Percentiles rank a stretch among this genome's conserved stretches.
Evolutionary conservation across 2,888 invertebrate species (phyloP).

Genomic region (Crematogaster levior): DNA sequence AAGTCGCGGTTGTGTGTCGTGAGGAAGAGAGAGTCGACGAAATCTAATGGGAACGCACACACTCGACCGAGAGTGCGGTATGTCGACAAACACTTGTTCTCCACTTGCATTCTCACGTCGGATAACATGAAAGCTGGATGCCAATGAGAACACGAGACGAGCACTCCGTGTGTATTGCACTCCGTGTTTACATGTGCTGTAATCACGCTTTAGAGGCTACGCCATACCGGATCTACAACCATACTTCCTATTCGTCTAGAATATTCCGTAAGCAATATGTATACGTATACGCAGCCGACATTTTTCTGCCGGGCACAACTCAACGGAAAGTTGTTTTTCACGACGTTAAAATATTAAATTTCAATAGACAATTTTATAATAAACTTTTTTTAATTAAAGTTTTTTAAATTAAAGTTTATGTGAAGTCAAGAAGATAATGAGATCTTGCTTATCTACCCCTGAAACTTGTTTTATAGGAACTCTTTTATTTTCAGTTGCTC

Average conservation of each 20-base stretch:
- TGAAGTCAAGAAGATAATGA: constrained; percentile 20
- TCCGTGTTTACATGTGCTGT: constrained; percentile 15
- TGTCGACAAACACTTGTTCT: constrained; percentile 57
- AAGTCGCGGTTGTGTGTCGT: not conserved
- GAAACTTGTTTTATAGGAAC: constrained; percentile 6
- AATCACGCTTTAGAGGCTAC: constrained; percentile 18
- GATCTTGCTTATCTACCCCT: constrained; percentile 7
- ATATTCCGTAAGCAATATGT: not conserved
- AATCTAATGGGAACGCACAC: constrained; percentile 55
- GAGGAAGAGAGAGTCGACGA: constrained; percentile 31
- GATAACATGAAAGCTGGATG: constrained; percentile 24
- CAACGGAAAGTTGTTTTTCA: not conserved
- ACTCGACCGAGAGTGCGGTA: constrained; percentile 34
- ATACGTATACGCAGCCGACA: not conserved
- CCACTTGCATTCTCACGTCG: constrained; percentile 49
- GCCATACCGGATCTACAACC: not conserved
- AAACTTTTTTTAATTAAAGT: not conserved
- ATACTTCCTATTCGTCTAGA: not conserved
- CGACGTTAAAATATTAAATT: constrained; percentile 18
- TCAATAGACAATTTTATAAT: constrained; percentile 13
- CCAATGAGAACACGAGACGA: constrained; percentile 17
- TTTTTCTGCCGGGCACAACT: not conserved
- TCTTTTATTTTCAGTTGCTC: not conserved
- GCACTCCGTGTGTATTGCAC: not conserved
- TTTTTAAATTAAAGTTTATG: constrained; percentile 11